A percentile compares a stretch with the other conserved stretches of the same genome.
phyloP scores from a whole-genome alignment of 2,113 vertebrate genomes.

The Spermophilus dauricus region DNA sequence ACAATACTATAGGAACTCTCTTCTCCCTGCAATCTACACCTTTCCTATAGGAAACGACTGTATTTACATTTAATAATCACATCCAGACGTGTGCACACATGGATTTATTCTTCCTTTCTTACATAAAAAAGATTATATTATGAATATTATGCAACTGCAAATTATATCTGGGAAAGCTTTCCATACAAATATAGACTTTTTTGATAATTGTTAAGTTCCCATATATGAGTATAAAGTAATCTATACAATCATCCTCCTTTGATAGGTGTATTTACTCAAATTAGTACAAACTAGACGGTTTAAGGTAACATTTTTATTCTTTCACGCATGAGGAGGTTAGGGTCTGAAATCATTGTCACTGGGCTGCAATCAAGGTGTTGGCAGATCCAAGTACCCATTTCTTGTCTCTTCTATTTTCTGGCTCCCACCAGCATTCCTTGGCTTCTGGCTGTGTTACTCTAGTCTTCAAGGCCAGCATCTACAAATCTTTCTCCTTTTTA shows the following conservation, averaged over 20 bases:
- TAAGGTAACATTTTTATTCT: not conserved
- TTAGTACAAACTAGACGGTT: not conserved
- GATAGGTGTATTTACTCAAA: not conserved
- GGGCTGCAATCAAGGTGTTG: not conserved
- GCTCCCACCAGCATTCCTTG: not conserved
- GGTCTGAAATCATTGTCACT: not conserved
- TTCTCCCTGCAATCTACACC: not conserved
- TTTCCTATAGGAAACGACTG: not conserved
- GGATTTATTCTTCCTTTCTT: not conserved
- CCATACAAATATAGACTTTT: not conserved
- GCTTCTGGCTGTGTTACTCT: not conserved
- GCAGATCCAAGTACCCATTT: not conserved
- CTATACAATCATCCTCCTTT: constrained; percentile 16
- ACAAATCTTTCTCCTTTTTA: not conserved
- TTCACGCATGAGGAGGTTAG: not conserved
- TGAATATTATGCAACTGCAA: constrained; percentile 1
- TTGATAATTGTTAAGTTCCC: constrained; percentile 40
- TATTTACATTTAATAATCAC: constrained; percentile 47
- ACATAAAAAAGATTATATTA: not conserved
- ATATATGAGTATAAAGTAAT: not conserved
- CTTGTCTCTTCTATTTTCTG: not conserved
- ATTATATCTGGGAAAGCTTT: not conserved
- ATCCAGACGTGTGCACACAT: not conserved
- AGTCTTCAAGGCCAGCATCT: not conserved
- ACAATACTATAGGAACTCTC: not conserved